Evolutionary conservation across 2,888 invertebrate species (phyloP).

Genomic region (Coronaproctus castanopsis): DNA sequence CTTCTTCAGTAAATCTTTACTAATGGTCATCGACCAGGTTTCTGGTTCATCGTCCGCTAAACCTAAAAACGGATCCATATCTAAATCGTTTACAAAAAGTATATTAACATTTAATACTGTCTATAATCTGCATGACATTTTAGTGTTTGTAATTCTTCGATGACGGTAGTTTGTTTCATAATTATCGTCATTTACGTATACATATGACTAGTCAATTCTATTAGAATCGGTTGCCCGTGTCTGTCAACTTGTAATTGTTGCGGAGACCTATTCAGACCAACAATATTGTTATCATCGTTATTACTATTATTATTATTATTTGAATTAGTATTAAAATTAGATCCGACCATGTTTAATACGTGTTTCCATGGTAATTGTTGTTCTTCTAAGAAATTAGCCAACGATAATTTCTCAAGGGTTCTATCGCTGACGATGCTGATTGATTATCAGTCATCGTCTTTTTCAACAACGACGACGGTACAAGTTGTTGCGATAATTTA

Average conservation of each 20-base stretch:
- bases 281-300: background rate
- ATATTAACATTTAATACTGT: no score
- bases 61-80: slow-evolving; percentile 60
- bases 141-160: no score
- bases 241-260: slow-evolving; percentile 27
- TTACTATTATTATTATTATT: no score
- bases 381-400: background rate
- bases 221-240: slow-evolving; percentile 50
- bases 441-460: background rate
- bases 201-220: slow-evolving; percentile 66
- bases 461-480: background rate
- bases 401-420: background rate
- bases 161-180: slow-evolving; percentile 72
- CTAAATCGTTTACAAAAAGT: slow-evolving; percentile 40
- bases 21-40: slow-evolving; percentile 80
- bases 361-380: no score
- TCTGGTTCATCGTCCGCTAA: slow-evolving; percentile 71
- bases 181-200: slow-evolving; percentile 72
- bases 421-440: background rate
- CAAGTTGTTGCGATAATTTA: background rate
- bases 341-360: background rate
- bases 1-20: slow-evolving; percentile 48
- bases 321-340: background rate
- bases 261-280: slow-evolving; percentile 3
- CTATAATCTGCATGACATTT: no score